Base-by-base conservation (phyloP, 2,888 invertebrate species). In the Ochlodes sylvanus region DNA sequence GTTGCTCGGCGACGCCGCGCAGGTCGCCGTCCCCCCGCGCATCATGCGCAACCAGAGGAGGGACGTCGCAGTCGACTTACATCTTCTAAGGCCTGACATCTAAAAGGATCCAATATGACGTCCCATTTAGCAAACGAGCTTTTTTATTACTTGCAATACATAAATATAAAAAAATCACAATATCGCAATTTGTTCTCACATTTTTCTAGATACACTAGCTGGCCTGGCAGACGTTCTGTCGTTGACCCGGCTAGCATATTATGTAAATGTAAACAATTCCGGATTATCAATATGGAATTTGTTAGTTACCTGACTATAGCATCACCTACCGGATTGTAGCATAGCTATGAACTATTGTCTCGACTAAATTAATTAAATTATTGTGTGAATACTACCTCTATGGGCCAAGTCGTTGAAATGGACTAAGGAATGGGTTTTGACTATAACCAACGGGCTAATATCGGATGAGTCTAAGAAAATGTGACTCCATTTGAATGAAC, bases 61-160 rank as follows among this genome's bases (percentile, higher is more conserved):
- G 12, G 92, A 92, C 76, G 92, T 93, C 65, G 86, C 92, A 65
- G 92, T 93, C 71, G 94, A 93, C 74, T 85, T 93, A 7, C 94
- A 93, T 72, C 85, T 93, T 3, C 78, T 93, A 63, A 85, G 92
- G 52, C 94, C 93, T 17, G 93, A 93, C 75, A 87, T 88, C 27
- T 60, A 44, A 52, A n/a, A 5, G n/a, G 4, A 44, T 44, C 4
- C 50, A 12, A 19, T 34, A 38, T 52, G 21, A 52, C 21, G 21
- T 52, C 52, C 52, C 52, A 21, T 15, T 47, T 47, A 47, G 17
- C 44, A 47, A 47, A 42, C 42, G 44, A 47, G 44, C 44, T 47
- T 47, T 47, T 47, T 15, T 47, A 47, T 47, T 47, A 47, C 15
- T 47, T 12, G 17, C 44, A 47, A 14, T 47, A 47, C 44, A 47